Percentiles rank a stretch among this genome's conserved stretches.
phyloP scores from a whole-genome alignment of 2,888 invertebrate genomes.

The Trachelus iudaicus region DNA sequence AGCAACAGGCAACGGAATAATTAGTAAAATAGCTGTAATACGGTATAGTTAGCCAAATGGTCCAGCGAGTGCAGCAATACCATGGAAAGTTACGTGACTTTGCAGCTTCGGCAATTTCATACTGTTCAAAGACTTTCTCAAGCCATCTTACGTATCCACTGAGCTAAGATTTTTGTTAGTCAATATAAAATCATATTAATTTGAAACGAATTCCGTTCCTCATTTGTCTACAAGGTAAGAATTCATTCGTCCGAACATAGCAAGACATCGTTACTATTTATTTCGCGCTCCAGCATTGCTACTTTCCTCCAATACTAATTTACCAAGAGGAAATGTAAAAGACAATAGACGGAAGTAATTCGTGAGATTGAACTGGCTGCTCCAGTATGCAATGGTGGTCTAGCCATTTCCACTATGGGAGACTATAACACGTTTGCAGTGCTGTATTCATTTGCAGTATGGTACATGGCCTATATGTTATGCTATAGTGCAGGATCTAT shows the following conservation, averaged over 20 bases:
- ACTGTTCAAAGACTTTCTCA: background rate
- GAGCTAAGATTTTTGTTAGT: background rate
- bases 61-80: background rate
- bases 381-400: background rate
- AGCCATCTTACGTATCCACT: background rate
- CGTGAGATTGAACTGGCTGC: background rate
- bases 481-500: background rate
- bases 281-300: background rate
- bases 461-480: background rate
- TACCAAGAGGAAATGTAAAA: background rate
- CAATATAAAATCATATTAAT: background rate
- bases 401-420: too few relatives aligned
- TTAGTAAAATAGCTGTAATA: background rate
- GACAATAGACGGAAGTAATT: background rate
- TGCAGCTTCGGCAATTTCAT: background rate
- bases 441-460: background rate
- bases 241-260: background rate
- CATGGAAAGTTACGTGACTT: background rate
- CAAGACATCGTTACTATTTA: background rate
- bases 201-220: background rate
- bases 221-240: background rate
- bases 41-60: background rate
- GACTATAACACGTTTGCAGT: background rate
- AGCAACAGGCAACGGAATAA: background rate
- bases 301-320: background rate